Conservation (phyloP, 2,888 invertebrate genomes). For the Arge pagana region DNA sequence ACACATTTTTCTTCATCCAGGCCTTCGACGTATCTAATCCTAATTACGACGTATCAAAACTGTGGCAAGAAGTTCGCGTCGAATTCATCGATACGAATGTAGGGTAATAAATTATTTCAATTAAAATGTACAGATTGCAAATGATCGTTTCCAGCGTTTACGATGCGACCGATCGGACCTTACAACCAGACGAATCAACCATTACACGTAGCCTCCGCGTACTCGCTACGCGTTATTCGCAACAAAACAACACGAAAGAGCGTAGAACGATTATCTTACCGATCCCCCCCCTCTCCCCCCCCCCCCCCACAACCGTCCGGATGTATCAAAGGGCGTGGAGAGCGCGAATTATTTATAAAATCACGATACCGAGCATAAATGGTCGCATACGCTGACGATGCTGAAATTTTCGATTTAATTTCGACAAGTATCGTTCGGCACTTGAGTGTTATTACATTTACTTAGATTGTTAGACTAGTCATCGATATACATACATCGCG, state of each 20-base stretch:
- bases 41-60: not conserved
- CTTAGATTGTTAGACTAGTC: slow-evolving; percentile 11
- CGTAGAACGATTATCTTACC: slow-evolving; percentile 5
- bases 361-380: too few relatives aligned
- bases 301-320: slow-evolving; percentile 19
- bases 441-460: slow-evolving; percentile 11
- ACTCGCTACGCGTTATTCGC: too few relatives aligned
- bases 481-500: slow-evolving; percentile 8
- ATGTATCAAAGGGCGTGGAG: too few relatives aligned
- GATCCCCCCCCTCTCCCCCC: slow-evolving; percentile 15
- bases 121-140: not conserved
- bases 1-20: not conserved
- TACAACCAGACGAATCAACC: too few relatives aligned
- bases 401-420: too few relatives aligned
- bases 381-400: too few relatives aligned
- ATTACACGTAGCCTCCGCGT: too few relatives aligned
- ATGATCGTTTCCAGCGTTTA: slow-evolving; percentile 8
- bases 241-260: slow-evolving; percentile 24
- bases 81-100: not conserved
- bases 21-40: not conserved
- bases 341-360: too few relatives aligned
- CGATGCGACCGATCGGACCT: too few relatives aligned
- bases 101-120: slow-evolving; percentile 12
- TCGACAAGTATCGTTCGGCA: slow-evolving; percentile 16
- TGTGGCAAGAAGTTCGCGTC: slow-evolving; percentile 15